Percentiles rank a stretch among this genome's conserved stretches.
Conservation (phyloP, 2,888 invertebrate genomes). For the Heliconius ismenius region DNA sequence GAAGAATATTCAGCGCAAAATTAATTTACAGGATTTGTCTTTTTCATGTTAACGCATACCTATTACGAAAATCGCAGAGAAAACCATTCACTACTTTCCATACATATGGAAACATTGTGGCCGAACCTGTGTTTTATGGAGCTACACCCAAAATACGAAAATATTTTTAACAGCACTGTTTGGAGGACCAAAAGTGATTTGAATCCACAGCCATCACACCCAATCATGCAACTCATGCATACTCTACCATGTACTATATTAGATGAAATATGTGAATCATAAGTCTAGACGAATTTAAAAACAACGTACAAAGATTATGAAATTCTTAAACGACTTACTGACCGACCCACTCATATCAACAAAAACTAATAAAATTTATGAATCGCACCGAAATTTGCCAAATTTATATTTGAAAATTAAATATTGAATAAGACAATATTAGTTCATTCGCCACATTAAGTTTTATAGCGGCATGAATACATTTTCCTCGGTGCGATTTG, state of each 20-base stretch:
- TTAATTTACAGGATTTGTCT: background rate
- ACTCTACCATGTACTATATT: too few species aligned
- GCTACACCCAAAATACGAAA: too few species aligned
- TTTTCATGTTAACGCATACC: background rate
- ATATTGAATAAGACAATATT: conserved; percentile 82
- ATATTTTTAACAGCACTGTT: too few species aligned
- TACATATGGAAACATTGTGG: too few species aligned
- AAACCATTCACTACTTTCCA: too few species aligned
- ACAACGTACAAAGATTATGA: background rate
- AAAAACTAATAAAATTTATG: conserved; percentile 30
- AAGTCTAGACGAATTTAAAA: background rate
- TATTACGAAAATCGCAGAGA: background rate
- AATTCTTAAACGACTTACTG: conserved; percentile 4
- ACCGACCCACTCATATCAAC: conserved; percentile 24
- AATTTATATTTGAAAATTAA: conserved; percentile 77
- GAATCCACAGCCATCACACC: too few species aligned
- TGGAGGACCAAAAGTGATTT: too few species aligned
- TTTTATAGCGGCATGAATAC: conserved; percentile 79
- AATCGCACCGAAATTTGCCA: conserved; percentile 52
- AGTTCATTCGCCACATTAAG: conserved; percentile 81
- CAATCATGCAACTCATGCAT: too few species aligned
- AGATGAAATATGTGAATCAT: too few species aligned
- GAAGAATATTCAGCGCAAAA: background rate
- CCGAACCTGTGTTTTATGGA: too few species aligned
- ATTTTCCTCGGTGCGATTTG: conserved; percentile 75